A percentile compares a stretch with the other conserved stretches of the same genome.
Conservation (phyloP, 2,797 vertebrate genomes). For the Psittacula echo region DNA sequence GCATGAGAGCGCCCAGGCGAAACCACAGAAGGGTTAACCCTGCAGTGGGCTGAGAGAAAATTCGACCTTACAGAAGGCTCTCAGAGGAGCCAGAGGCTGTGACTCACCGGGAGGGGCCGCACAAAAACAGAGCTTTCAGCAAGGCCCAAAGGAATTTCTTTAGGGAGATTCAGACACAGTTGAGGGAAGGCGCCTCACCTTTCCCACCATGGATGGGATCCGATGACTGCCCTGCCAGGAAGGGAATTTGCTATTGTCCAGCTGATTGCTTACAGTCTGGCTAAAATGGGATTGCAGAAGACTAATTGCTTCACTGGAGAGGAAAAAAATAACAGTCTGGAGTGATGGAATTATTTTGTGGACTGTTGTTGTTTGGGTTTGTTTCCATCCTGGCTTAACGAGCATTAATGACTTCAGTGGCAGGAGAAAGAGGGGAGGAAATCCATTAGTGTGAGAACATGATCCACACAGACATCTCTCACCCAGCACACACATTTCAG, state of each 20-base stretch:
- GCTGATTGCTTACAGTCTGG: slow-evolving; percentile 13
- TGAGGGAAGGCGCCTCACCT: not conserved
- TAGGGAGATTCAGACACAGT: not conserved
- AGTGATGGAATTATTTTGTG: slow-evolving; percentile 36
- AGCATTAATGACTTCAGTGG: slow-evolving; percentile 46
- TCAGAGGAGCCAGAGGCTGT: not conserved
- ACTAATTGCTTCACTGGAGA: slow-evolving; percentile 31
- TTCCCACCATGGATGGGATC: not conserved
- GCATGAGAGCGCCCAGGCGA: not conserved
- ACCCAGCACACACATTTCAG: not conserved
- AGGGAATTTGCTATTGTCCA: not conserved
- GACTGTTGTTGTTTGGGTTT: slow-evolving; percentile 67
- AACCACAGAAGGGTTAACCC: slow-evolving; percentile 40
- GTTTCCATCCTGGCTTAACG: slow-evolving; percentile 63
- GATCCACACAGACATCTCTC: not conserved
- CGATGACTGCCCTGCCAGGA: not conserved
- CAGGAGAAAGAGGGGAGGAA: not conserved
- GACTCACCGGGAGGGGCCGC: slow-evolving; percentile 10
- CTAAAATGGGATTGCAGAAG: slow-evolving; percentile 37
- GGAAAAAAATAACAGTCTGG: not conserved
- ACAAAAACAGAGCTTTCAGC: not conserved
- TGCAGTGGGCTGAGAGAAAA: not conserved
- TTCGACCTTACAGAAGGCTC: not conserved
- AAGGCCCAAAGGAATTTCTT: not conserved
- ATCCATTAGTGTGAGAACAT: slow-evolving; percentile 20